Evolutionary conservation across 2,113 vertebrate species (phyloP), one percentile per base, ranked within the genome.

Genomic region (Pleuronectes platessa): DNA sequence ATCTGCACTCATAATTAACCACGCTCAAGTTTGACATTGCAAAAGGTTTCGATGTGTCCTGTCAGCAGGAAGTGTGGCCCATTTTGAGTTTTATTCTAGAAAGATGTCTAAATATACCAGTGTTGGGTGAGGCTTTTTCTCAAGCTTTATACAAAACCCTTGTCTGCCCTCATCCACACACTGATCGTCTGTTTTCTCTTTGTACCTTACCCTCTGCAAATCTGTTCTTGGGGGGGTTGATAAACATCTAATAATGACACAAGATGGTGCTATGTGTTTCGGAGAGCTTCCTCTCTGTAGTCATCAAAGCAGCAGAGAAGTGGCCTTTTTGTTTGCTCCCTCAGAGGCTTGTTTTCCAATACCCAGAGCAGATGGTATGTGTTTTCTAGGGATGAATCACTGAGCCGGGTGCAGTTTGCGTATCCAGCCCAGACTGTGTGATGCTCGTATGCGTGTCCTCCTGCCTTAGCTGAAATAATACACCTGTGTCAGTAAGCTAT

Each of bases 331-430:
- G 79, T 88, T 82, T 80, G 85, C 84, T 82, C 76, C 84, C 87
- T 86, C 67, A 4, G 88, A 85, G 84, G 70, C 86, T 88, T 90
- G 86, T 92, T 90, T 87, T 90, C 78, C 85, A 81, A 84, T 74
- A 82, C 82, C 82, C 88, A 82, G 71, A 91, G 86, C 90, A 93
- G 90, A 91, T 93, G 92, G 87, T 86, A 62, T 86, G 83, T 83
- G 84, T 90, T 90, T 91, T 89, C 81, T 61, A 55, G 77, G 81
- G 89, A 83, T 90, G 87, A 89, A 81, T 89, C 90, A 84, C 82
- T 59, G 82, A 87, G 86, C 71, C 3, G 70, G 75, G 69, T 76
- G 63, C 69, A 68, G 82, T 89, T 85, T 81, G 56, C 53, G 6
- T 76, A 26, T 56, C 86, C 49, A 71, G 73, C 67, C 67, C 53